Conservation (phyloP, 2,113 vertebrate species). For the Poeciliopsis occidentalis region DNA sequence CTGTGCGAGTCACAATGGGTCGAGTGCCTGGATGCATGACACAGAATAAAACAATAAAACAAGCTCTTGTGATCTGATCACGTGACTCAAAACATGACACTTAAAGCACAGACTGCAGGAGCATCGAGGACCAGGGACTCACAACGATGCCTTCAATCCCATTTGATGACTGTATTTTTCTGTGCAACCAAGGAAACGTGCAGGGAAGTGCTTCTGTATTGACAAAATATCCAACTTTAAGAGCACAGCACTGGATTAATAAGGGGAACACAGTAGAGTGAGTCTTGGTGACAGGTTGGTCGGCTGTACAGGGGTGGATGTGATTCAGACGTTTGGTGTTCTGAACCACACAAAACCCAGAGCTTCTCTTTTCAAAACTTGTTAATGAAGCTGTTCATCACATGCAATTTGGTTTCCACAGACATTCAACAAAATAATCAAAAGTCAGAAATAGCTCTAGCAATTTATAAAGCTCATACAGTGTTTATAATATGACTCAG, state of each 20-base stretch:
- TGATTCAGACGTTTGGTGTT: too few relatives aligned
- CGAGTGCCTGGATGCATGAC: conserved; percentile 82
- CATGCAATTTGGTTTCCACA: too few relatives aligned
- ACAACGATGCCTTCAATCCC: conserved; percentile 2
- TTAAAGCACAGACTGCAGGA: background rate
- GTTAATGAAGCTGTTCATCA: too few relatives aligned
- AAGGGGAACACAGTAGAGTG: background rate
- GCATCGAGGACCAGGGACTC: background rate
- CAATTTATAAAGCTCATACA: too few relatives aligned
- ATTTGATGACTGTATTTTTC: background rate
- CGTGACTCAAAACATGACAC: conserved; percentile 23
- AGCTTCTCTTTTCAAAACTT: too few relatives aligned
- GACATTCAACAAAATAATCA: too few relatives aligned
- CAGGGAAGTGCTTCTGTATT: conserved; percentile 15
- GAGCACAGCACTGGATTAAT: background rate
- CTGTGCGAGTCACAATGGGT: conserved; percentile 88
- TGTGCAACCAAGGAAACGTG: conserved; percentile 1
- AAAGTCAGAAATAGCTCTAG: too few relatives aligned
- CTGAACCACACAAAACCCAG: too few relatives aligned
- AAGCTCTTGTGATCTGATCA: background rate
- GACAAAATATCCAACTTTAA: background rate
- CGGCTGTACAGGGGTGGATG: too few relatives aligned
- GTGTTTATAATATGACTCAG: too few relatives aligned
- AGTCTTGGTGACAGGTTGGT: background rate
- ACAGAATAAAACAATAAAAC: conserved; percentile 33